Evolutionary conservation across 2,797 vertebrate genomes (phyloP), one percentile per base, ranked within the genome.

Genomic region (Sebastes elongatus): DNA sequence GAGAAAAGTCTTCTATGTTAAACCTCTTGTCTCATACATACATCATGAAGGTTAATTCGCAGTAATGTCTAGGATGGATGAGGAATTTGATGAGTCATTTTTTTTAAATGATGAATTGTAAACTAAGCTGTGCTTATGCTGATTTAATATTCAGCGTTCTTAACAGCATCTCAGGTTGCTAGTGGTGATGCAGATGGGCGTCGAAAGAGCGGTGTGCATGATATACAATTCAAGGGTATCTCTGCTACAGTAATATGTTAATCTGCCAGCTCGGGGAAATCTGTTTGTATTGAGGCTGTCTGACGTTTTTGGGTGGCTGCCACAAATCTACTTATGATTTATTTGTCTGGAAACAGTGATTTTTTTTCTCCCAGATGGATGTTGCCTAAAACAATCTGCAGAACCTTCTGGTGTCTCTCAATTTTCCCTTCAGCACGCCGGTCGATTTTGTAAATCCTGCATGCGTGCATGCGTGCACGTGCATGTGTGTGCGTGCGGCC

Each of bases 381-480:
- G 53, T 86, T 74, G 79, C 42, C 78, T 71, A 8, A 86, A 88
- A 84, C 88, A 86, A 79, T 88, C 91, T 87, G 88, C 75, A 78
- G 73, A 81, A 88, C 85, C 86, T 84, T 91, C 86, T 91, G 89
- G 55, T 83, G 82, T 81, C 22, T 81, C 72, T 82, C 4, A 10
- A 35, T 80, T 76, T 88, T 79, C 55, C 74, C 23, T 22, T 82
- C 76, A n/a, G 76, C 53, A 68, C 65, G 38, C n/a, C 3, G 55
- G 75, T 84, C 10, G 20, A 73, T 82, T 16, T 59, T 81, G 63
- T 76, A 77, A 86, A 78, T 79, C 55, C 57, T 53, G 20, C 4
- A 1, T n/a, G 33, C n/a, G 20, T 35, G 35, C n/a, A 22, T 57
- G 65, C 38, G 25, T 38, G 11, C 11, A 13, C 5, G 30, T 53